These are phyloP conservation scores for Corydoras sp. DNA, from an alignment of 2,113 vertebrate genomes.

Conservation along the genomic window DNA sequence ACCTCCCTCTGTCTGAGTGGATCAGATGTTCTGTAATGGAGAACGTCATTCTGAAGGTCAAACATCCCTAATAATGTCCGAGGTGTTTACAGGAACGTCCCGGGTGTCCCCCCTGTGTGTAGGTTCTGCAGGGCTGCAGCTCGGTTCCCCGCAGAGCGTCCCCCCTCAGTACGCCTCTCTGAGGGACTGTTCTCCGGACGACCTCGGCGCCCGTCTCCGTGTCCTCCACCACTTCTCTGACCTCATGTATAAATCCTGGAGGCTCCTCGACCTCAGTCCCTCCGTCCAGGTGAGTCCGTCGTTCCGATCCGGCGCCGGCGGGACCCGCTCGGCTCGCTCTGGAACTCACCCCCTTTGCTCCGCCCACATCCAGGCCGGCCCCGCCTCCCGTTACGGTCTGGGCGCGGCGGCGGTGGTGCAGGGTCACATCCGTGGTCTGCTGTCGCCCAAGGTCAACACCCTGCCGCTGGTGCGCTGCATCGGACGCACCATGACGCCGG, in stretches of 20 bases:
- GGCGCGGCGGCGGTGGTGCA: slow-evolving; percentile 67
- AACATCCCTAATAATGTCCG: too few species aligned
- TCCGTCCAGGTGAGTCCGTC: slow-evolving; percentile 52
- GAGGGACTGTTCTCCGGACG: slow-evolving; percentile 64
- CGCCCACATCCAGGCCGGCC: slow-evolving; percentile 48
- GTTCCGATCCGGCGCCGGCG: too few species aligned
- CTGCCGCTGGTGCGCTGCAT: slow-evolving; percentile 72
- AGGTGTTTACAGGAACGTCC: background rate
- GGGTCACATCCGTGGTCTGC: slow-evolving; percentile 69
- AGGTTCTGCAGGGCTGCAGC: slow-evolving; percentile 49
- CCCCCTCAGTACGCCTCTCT: slow-evolving; percentile 72
- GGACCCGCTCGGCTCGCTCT: too few species aligned
- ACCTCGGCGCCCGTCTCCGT: slow-evolving; percentile 64
- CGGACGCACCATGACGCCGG: slow-evolving; percentile 73
- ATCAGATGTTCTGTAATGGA: too few species aligned
- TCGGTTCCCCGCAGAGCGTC: slow-evolving; percentile 64
- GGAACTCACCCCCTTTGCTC: background rate
- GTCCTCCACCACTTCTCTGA: slow-evolving; percentile 74
- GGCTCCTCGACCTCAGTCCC: slow-evolving; percentile 66
- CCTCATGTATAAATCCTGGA: slow-evolving; percentile 77
- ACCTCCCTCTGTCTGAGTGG: too few species aligned
- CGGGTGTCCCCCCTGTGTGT: background rate
- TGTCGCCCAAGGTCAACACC: slow-evolving; percentile 74
- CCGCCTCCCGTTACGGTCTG: slow-evolving; percentile 65
- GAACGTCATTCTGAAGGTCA: too few species aligned